Evolutionary conservation across 2,888 invertebrate genomes (phyloP).

Genomic region (Drosophila cognata): DNA sequence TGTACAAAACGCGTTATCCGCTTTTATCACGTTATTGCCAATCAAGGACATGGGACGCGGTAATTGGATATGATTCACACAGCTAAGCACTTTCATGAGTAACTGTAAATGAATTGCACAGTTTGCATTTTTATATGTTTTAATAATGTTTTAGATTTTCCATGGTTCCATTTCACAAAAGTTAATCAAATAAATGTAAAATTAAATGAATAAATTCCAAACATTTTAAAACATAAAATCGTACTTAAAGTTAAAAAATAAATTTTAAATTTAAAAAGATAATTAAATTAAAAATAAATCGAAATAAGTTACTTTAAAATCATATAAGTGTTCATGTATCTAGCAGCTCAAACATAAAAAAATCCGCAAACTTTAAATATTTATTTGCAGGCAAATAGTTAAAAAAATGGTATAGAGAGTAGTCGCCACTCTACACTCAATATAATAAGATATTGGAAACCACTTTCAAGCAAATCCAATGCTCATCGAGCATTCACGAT

Average conservation of each 20-base stretch:
- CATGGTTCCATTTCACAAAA: neutral
- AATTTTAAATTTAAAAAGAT: neutral
- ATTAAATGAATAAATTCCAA: neutral
- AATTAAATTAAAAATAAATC: neutral
- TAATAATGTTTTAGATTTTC: neutral
- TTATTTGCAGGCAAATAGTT: neutral
- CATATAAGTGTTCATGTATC: no score
- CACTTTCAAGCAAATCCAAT: neutral
- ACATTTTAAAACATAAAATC: neutral
- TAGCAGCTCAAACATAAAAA: neutral
- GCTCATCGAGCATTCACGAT: neutral
- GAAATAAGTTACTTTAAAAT: neutral
- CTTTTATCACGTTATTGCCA: slow-evolving; percentile 42
- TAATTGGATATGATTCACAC: slow-evolving; percentile 33
- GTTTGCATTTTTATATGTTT: neutral
- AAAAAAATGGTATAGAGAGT: accelerated
- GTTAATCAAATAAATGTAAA: neutral
- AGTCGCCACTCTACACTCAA: neutral
- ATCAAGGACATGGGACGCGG: slow-evolving; percentile 39
- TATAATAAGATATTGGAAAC: neutral
- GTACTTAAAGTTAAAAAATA: neutral
- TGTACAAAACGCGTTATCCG: slow-evolving; percentile 50
- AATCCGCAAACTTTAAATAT: no score
- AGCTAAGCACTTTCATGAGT: no score
- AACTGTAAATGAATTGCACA: neutral